Base-by-base conservation (phyloP, 2,113 vertebrate species). In the Marmota flaviventris region DNA sequence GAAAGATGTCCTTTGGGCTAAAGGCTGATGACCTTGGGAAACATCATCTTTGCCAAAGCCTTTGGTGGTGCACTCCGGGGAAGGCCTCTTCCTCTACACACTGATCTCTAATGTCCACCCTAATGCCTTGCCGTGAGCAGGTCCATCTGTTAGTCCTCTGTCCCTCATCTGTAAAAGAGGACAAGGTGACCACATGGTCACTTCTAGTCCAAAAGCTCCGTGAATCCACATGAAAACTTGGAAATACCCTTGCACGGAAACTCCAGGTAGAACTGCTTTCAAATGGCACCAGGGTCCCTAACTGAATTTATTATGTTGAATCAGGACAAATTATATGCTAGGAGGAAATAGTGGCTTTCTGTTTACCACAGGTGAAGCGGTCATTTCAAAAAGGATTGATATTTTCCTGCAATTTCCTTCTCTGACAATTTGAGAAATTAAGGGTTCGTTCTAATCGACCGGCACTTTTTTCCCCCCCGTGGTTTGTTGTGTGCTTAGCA, bases 361-460 rank as follows among this genome's bases (percentile, higher is more conserved):
- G 32, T 63, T 73, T 96, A n/a, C 8, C 91, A 79, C 79, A 85
- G 86, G 20, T 67, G 20, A 94, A 88, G 75, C 83, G 76, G 95
- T 83, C 87, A 85, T 96, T 91, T 53, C 61, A 53, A 86, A 91
- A 97, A 63, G 3, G 39, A 91, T 93, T 97, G 93, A 93, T 96
- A 58, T 93, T 90, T 88, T 85, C 69, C 65, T 75, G 25, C 8
- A 93, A 76, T 18, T 94, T 96, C 45, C 37, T 27, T 39, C 78
- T 58, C 11, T 85, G 97, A 96, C 29, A 95, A 88, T 69, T 89
- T 45, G 94, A 97, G 25, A 96, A 97, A 96, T 94, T 53, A 93
- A 79, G 6, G 4, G 42, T 96, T 98, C 12, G n/a, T 96, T 96
- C 96, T 95, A 88, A 93, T 97, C 97, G 85, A 85, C 76, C 2